Base-by-base conservation (phyloP, 1,140 invertebrate species). In the Panagrolaimus sp. region DNA sequence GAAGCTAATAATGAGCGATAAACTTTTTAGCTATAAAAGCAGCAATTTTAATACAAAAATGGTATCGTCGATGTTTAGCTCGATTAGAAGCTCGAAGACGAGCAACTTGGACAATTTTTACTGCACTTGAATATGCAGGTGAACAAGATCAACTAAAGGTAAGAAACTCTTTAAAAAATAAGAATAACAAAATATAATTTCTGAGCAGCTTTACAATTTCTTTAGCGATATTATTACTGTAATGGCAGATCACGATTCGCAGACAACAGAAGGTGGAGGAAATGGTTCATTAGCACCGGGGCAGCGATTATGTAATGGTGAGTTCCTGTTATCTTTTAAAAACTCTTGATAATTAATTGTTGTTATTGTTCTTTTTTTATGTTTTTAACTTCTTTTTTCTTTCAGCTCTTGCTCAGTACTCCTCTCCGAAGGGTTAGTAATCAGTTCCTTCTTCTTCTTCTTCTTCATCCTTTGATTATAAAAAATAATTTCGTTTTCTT, bases 131-230 rank as follows among this genome's bases (percentile, higher is more conserved):
- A 84, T 95, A 95, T 83, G 90, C 91, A 43, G 91, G 91, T 3
- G 92, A 95, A 85, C 91, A 93, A 83, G 91, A 93, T 84, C 92
- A 95, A 87, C 88, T 93, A 57, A 92, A 92, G 87, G 91, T 93
- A 65, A 57, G 14, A n/a, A n/a, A 67, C 27, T 46, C 23, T 16
- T 70, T 31, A 20, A n/a, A 47, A 25, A 14, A 20, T 14, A 69
- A 16, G 13, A 16, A 69, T 38, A 20, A 27, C 9, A 31, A 31
- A 25, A 47, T 47, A 66, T 27, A 44, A 66, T 27, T 23, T 63
- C 48, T 68, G 53, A 68, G 25, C 27, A 93, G 91, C 84, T 93
- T 25, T 92, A 92, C 85, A 92, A 92, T 82, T 93, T 93, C 84
- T 93, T 93, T 87, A 92, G 91, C 84, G 90, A 91, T 64, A 88